phyloP scores from a whole-genome alignment of 2,888 invertebrate genomes.

The Subacronicta megacephala region DNA sequence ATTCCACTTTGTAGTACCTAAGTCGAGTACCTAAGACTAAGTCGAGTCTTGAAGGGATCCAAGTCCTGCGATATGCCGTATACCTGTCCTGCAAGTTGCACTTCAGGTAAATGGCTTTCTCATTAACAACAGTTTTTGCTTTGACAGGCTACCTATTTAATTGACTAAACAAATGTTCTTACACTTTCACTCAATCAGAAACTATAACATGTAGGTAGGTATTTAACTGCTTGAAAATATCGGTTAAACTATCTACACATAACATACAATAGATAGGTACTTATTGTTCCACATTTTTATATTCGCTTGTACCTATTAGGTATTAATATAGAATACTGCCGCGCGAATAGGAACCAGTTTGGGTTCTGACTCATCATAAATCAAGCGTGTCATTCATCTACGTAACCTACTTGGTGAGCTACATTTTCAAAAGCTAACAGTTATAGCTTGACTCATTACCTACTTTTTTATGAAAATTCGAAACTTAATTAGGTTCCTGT shows the following conservation, averaged over 20 bases:
- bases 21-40: no score
- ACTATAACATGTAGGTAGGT: slow-evolving; percentile 24
- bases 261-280: slow-evolving; percentile 24
- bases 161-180: background rate
- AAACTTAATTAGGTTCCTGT: no score
- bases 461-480: background rate
- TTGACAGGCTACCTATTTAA: no score
- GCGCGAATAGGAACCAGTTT: slow-evolving; percentile 77
- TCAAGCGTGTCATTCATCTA: slow-evolving; percentile 63
- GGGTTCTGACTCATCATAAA: slow-evolving; percentile 74
- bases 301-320: slow-evolving; percentile 56
- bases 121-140: no score
- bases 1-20: no score
- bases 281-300: slow-evolving; percentile 68
- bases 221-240: slow-evolving; percentile 32
- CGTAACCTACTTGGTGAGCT: slow-evolving; percentile 39
- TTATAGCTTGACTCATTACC: slow-evolving; percentile 1
- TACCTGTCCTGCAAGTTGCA: no score
- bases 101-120: no score
- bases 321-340: slow-evolving; percentile 63
- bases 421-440: slow-evolving; percentile 36
- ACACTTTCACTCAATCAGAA: slow-evolving; percentile 28
- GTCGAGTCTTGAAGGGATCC: no score
- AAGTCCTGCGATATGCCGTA: no score
- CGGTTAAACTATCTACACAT: slow-evolving; percentile 26